Evolutionary conservation across 2,113 vertebrate genomes (phyloP), one percentile per base, ranked within the genome.

Genomic region (Trochalopteron elliotii): DNA sequence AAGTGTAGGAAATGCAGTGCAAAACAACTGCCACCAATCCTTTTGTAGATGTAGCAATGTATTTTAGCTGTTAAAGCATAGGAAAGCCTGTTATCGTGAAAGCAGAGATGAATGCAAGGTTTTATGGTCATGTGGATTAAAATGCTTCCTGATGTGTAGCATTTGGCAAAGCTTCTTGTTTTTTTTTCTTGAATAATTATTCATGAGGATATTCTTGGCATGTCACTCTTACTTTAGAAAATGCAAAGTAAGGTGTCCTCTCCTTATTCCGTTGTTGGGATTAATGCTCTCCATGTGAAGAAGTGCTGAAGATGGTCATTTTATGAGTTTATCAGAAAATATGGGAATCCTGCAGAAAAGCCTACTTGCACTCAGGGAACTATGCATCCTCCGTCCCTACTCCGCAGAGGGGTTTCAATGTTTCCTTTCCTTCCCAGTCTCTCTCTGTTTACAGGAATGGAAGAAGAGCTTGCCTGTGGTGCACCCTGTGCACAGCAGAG

Each of bases 21-120:
- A 87, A 91, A 97, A 79, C 57, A 91, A 82, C 45, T 50, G 75
- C 72, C 76, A 96, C 77, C 86, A 93, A 69, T 83, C n/a, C 87
- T 94, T 97, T 85, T 88, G 71, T 85, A 50, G 87, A 64, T 69
- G 71, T 84, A 94, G 61, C 82, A 84, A 71, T 55, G 89, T 49
- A 35, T 79, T 96, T 96, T 79, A 93, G 70, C 37, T 96, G 71
- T 69, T 90, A 6, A 52, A 82, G 72, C 89, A 47, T 20, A 94
- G 90, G 87, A 94, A 95, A 96, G 83, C 78, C 64, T 87, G 89
- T 89, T 96, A 76, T 82, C 92, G 81, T 27, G 78, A 96, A 93
- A 76, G 64, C 37, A 70, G 49, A 83, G 90, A 82, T 89, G 91
- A 80, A 75, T 28, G 9, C 77, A 85, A 57, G 11, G 22, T 69